Conservation (phyloP, 2,797 vertebrate species). For the Sebastes trivittatus region DNA sequence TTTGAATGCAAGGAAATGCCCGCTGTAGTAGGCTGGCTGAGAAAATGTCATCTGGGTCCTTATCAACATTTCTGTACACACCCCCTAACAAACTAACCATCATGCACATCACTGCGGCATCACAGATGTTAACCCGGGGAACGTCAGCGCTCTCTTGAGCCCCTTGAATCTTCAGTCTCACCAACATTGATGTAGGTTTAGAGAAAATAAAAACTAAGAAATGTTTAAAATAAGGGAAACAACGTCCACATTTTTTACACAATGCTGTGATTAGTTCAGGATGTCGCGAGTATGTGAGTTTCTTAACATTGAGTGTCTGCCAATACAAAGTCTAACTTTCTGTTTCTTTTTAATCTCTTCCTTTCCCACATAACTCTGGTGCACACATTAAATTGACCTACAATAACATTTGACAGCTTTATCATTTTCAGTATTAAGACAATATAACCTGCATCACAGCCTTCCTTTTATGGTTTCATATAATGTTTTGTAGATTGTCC, state of each 20-base stretch:
- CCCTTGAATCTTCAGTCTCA: background rate
- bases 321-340: background rate
- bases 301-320: background rate
- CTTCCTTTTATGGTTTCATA: background rate
- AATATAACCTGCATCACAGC: background rate
- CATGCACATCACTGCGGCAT: background rate
- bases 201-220: background rate
- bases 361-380: background rate
- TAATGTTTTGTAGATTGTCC: background rate
- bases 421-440: background rate
- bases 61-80: constrained; percentile 58
- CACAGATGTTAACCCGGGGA: background rate
- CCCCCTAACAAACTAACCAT: constrained; percentile 14
- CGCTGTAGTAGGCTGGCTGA: constrained; percentile 61
- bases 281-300: background rate
- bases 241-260: background rate
- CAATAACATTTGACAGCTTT: background rate
- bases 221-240: background rate
- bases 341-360: background rate
- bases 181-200: background rate
- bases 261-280: background rate
- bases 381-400: background rate
- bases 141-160: background rate
- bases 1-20: constrained; percentile 85
- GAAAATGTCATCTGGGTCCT: constrained; percentile 70